These are phyloP conservation scores for Micromys minutus DNA, from an alignment of 2,113 vertebrate genomes.

Conservation along the genomic window DNA sequence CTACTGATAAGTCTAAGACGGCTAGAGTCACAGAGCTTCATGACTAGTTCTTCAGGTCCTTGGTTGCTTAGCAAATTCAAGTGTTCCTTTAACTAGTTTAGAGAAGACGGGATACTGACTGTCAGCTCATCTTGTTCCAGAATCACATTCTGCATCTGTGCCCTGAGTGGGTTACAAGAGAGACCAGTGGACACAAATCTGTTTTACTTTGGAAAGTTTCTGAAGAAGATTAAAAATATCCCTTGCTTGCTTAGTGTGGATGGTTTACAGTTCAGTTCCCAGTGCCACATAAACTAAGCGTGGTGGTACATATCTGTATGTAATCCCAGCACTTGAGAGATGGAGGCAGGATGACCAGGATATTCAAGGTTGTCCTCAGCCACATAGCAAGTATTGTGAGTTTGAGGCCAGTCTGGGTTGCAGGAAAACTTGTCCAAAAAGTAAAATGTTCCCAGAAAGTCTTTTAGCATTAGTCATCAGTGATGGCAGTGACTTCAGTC, in stretches of 20 bases:
- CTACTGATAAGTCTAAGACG: not conserved
- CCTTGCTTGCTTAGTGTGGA: not conserved
- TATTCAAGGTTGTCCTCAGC: not conserved
- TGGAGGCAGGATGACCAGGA: not conserved
- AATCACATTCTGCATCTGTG: not conserved
- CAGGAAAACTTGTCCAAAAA: not conserved
- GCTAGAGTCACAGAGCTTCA: not conserved
- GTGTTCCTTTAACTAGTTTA: not conserved
- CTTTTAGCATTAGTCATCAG: fast-evolving
- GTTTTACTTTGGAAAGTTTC: not conserved
- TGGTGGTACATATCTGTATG: not conserved
- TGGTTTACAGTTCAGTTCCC: not conserved
- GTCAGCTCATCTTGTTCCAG: not conserved
- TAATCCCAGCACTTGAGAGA: not conserved
- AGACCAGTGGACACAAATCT: not conserved
- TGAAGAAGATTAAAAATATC: not conserved
- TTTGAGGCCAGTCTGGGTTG: not conserved
- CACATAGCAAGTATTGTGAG: not conserved
- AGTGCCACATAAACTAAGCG: not conserved
- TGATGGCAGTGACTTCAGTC: fast-evolving
- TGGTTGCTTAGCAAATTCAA: not conserved
- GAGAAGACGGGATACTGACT: not conserved
- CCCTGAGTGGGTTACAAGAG: not conserved
- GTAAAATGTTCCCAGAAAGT: not conserved
- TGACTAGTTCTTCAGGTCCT: not conserved